Evolutionary conservation across 2,113 vertebrate species (phyloP).

Genomic region (Syrrhaptes paradoxus): DNA sequence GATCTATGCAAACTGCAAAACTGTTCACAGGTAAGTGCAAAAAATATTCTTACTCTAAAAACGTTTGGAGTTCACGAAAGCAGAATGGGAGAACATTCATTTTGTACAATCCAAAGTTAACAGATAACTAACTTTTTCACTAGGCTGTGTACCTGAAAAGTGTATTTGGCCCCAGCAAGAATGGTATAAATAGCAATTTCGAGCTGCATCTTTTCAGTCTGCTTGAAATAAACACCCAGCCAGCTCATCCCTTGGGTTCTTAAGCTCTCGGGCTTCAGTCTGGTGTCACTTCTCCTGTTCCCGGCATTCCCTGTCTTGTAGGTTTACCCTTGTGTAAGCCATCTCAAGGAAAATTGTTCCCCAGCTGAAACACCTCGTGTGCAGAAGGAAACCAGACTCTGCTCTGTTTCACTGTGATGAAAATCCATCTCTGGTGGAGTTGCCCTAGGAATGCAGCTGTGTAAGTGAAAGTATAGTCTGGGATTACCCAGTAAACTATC

Average conservation of each 20-base stretch:
- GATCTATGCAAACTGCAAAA: neutral
- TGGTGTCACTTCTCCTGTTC: neutral
- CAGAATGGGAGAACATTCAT: neutral
- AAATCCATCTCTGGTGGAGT: neutral
- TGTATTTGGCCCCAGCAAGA: neutral
- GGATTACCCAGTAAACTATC: neutral
- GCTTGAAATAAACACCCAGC: fast-evolving
- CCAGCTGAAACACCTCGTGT: neutral
- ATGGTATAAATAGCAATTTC: neutral
- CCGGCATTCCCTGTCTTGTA: neutral
- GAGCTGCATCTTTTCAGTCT: neutral
- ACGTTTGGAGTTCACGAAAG: neutral
- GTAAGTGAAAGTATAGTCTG: neutral
- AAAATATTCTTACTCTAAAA: neutral
- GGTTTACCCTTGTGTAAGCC: neutral
- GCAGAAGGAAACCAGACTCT: neutral
- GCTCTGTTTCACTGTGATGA: neutral
- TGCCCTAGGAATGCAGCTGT: neutral
- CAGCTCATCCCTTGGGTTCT: neutral
- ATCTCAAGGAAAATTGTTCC: neutral
- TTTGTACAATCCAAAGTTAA: neutral
- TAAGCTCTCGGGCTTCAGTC: neutral
- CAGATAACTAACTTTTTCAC: neutral
- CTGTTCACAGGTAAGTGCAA: neutral
- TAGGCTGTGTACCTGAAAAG: neutral